Percentiles rank a stretch among this genome's conserved stretches.
Evolutionary conservation across 2,797 vertebrate species (phyloP).

Genomic region (Calcarius lapponicus): DNA sequence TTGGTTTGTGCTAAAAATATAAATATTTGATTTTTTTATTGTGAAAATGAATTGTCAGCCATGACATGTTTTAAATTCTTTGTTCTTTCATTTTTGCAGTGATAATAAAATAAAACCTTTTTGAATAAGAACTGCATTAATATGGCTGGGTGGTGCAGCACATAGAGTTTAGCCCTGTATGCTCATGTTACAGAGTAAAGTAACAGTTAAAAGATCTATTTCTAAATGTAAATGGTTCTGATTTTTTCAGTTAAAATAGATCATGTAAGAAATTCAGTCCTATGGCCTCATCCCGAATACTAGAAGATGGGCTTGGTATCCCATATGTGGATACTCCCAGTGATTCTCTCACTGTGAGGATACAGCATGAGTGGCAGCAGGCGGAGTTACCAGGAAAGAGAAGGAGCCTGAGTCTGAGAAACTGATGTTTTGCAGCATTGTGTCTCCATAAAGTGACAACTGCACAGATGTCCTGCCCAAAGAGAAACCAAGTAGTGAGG

Average conservation of each 20-base stretch:
- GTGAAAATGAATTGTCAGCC: not conserved
- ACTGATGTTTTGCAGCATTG: not conserved
- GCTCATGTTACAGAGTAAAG: not conserved
- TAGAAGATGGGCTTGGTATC: not conserved
- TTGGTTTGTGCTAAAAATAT: not conserved
- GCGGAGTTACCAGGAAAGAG: not conserved
- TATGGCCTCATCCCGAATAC: not conserved
- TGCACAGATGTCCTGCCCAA: not conserved
- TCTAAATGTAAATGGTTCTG: not conserved
- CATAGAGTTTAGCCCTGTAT: not conserved
- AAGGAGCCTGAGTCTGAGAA: not conserved
- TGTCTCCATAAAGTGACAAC: not conserved
- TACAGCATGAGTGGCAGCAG: not conserved
- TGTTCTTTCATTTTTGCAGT: not conserved
- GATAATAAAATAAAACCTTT: not conserved
- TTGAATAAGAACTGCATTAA: not conserved
- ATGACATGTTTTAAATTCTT: not conserved
- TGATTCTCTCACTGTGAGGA: not conserved
- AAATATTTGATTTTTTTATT: not conserved
- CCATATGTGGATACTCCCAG: rapidly evolving
- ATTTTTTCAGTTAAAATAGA: not conserved
- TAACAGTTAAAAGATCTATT: not conserved
- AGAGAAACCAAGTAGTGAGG: not conserved
- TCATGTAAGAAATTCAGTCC: not conserved
- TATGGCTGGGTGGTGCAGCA: not conserved